These are phyloP conservation scores for Palythoa heliodiscus DNA, from an alignment of 92 coral and sea anemone genomes.

Conservation along the genomic window DNA sequence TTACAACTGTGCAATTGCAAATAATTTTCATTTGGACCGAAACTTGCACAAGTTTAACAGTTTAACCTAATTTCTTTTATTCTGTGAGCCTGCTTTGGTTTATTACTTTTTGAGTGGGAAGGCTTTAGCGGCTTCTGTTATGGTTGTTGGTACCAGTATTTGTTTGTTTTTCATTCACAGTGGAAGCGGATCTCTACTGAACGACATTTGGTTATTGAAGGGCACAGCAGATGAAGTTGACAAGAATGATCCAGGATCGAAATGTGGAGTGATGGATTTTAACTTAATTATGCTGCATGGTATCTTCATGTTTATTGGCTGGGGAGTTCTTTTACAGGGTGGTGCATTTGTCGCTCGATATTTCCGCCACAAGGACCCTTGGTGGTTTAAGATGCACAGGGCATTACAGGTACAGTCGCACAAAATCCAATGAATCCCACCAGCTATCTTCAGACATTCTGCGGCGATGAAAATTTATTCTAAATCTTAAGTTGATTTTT, in stretches of 20 bases:
- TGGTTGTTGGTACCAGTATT: background rate
- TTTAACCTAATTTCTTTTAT: no score
- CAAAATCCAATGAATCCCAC: background rate
- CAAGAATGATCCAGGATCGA: constrained; percentile 59
- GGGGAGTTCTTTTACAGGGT: constrained; percentile 91
- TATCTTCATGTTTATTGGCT: constrained; percentile 95
- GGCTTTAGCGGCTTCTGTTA: background rate
- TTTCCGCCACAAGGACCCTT: constrained; percentile 85
- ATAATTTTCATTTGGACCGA: no score
- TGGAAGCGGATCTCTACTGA: constrained; percentile 51
- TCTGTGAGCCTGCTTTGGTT: background rate
- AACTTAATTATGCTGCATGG: constrained; percentile 88
- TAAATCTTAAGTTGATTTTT: no score
- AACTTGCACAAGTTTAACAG: no score
- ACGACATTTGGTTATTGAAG: constrained; percentile 87
- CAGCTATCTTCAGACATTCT: no score
- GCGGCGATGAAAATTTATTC: no score
- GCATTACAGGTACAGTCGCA: constrained; percentile 73
- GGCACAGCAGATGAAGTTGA: constrained; percentile 78
- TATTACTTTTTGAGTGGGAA: background rate
- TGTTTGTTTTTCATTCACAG: background rate
- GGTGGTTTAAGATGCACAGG: constrained; percentile 99
- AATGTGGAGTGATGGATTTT: constrained; percentile 74
- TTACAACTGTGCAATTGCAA: no score
- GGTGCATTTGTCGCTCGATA: constrained; percentile 96